Evolutionary conservation across 2,888 invertebrate genomes (phyloP).

Genomic region (Lithophane socia): DNA sequence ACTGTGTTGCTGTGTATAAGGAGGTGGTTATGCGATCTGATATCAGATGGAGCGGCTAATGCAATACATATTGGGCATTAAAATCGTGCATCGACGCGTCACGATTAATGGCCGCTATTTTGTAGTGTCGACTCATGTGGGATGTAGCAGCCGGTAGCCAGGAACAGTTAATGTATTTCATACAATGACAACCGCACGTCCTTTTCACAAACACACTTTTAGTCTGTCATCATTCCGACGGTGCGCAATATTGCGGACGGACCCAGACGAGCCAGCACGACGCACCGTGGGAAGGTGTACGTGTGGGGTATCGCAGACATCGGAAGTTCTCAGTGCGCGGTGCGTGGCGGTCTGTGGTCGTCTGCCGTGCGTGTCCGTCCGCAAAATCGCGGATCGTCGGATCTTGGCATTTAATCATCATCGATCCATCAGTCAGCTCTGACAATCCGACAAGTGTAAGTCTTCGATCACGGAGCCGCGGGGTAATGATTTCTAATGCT

Average conservation of each 20-base stretch:
- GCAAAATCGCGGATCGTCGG: too few relatives aligned
- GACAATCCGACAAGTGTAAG: background rate
- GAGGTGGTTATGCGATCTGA: conserved; percentile 10
- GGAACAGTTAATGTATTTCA: conserved; percentile 1
- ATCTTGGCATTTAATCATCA: too few relatives aligned
- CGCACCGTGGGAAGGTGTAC: too few relatives aligned
- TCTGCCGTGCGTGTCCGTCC: too few relatives aligned
- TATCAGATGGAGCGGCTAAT: conserved; percentile 63
- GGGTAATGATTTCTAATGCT: background rate
- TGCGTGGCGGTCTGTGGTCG: too few relatives aligned
- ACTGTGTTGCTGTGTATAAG: conserved; percentile 30
- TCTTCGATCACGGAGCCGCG: too few relatives aligned
- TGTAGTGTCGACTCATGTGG: conserved; percentile 46
- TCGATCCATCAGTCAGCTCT: background rate
- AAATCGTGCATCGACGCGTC: conserved; percentile 54
- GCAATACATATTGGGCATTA: conserved; percentile 66
- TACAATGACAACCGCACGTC: background rate
- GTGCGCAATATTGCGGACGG: too few relatives aligned
- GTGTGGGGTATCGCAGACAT: too few relatives aligned
- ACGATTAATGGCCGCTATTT: conserved; percentile 62
- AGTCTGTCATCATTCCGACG: background rate
- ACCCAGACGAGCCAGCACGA: too few relatives aligned
- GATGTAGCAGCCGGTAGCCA: background rate
- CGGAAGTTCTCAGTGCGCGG: too few relatives aligned
- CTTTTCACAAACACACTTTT: background rate